These are phyloP conservation scores for Falco naumanni DNA, from an alignment of 2,797 vertebrate species.

Conservation along the genomic window DNA sequence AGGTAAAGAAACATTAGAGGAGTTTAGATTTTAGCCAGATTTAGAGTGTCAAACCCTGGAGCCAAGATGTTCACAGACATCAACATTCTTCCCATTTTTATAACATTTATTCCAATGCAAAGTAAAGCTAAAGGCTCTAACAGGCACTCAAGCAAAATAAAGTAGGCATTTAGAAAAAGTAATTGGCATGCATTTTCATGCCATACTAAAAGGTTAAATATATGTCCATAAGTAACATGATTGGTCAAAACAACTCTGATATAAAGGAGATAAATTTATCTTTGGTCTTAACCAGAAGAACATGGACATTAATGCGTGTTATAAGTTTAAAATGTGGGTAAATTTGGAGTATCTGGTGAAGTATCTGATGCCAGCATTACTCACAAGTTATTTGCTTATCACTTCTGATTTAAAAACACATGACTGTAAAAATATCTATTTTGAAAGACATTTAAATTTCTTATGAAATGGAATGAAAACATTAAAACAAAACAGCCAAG, in stretches of 20 bases:
- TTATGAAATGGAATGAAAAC: neutral
- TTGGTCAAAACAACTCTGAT: constrained; percentile 1
- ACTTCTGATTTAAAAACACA: neutral
- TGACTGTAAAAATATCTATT: neutral
- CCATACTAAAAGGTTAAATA: neutral
- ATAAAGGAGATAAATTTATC: neutral
- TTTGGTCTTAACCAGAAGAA: neutral
- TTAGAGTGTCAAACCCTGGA: constrained; percentile 16
- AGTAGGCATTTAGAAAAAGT: neutral
- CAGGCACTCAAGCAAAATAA: neutral
- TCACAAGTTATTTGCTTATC: neutral
- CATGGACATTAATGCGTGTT: neutral
- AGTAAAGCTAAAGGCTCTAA: neutral
- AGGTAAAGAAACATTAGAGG: constrained; percentile 17
- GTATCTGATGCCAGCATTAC: neutral
- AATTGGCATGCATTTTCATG: neutral
- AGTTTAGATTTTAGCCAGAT: constrained; percentile 35
- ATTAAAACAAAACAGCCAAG: neutral
- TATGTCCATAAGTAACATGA: neutral
- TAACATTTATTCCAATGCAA: constrained; percentile 6
- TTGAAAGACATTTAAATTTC: neutral
- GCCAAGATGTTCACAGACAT: constrained; percentile 13
- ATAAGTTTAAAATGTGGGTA: neutral
- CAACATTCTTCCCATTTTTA: constrained; percentile 9
- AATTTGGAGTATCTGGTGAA: neutral